Evolutionary conservation across 2,888 invertebrate species (phyloP).

Genomic region (Eulithis prunata): DNA sequence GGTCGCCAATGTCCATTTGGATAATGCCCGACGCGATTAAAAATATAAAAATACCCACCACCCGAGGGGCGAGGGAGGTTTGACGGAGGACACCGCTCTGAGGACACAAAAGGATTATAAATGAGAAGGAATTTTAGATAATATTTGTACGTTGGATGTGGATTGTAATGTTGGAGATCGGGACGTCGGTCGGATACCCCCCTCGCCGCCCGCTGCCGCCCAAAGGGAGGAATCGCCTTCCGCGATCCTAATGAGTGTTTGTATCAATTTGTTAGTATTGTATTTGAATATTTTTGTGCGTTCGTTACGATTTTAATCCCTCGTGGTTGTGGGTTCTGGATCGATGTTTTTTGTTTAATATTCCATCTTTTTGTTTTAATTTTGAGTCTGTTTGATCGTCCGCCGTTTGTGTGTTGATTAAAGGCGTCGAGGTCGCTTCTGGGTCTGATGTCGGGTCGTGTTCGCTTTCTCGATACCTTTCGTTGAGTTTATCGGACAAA

Average conservation of each 20-base stretch:
- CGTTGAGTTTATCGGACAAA: conserved; percentile 26
- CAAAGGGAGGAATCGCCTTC: conserved; percentile 63
- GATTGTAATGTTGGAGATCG: conserved; percentile 81
- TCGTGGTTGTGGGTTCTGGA: conserved; percentile 71
- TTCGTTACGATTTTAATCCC: conserved; percentile 83
- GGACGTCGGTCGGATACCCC: conserved; percentile 50
- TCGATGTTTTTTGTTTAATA: conserved; percentile 77
- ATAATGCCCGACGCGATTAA: conserved; percentile 85
- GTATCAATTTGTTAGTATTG: conserved; percentile 85
- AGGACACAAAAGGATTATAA: conserved; percentile 85
- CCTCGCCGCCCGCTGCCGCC: conserved; percentile 40
- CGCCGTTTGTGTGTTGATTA: conserved; percentile 71
- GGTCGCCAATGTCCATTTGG: conserved; percentile 84
- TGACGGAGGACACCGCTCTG: conserved; percentile 83
- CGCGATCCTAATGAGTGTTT: conserved; percentile 83
- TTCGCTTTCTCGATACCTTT: conserved; percentile 9
- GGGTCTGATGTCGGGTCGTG: conserved; percentile 43
- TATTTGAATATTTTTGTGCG: conserved; percentile 83
- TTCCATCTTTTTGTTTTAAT: conserved; percentile 63
- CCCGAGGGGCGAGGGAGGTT: conserved; percentile 60
- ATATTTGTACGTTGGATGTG: conserved; percentile 84
- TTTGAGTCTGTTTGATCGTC: conserved; percentile 68
- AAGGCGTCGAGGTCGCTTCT: conserved; percentile 64
- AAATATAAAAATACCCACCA: conserved; percentile 83
- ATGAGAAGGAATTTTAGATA: conserved; percentile 85